Evolutionary conservation across 2,888 invertebrate genomes (phyloP).

Genomic region (Nezara viridula): DNA sequence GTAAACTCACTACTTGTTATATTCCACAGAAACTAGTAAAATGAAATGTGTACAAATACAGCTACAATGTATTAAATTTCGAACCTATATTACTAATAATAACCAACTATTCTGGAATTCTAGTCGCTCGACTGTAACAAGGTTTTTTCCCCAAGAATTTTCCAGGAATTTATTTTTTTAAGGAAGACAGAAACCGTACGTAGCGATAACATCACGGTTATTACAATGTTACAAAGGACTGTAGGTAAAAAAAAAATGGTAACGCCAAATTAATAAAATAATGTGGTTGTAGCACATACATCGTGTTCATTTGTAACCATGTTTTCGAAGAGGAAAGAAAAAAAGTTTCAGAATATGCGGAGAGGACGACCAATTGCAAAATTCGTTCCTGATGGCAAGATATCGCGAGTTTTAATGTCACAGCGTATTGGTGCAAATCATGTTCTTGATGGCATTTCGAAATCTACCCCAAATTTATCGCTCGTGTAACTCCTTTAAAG

Average conservation of each 20-base stretch:
- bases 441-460: slow-evolving; percentile 18
- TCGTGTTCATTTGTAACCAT: neutral
- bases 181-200: neutral
- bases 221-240: neutral
- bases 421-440: neutral
- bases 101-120: too few relatives aligned
- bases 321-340: neutral
- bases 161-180: neutral
- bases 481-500: neutral
- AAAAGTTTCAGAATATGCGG: neutral
- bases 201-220: neutral
- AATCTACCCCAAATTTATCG: neutral
- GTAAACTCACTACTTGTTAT: too few relatives aligned
- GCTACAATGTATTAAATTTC: too few relatives aligned
- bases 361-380: neutral
- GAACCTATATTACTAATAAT: too few relatives aligned
- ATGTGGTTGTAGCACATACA: neutral
- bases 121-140: too few relatives aligned
- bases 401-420: neutral
- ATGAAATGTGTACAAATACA: too few relatives aligned
- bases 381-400: slow-evolving; percentile 2
- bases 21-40: too few relatives aligned
- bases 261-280: neutral
- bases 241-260: neutral
- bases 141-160: too few relatives aligned